A percentile compares a stretch with the other conserved stretches of the same genome.
Conservation (phyloP, 2,797 vertebrate species). For the Oreortyx pictus region DNA sequence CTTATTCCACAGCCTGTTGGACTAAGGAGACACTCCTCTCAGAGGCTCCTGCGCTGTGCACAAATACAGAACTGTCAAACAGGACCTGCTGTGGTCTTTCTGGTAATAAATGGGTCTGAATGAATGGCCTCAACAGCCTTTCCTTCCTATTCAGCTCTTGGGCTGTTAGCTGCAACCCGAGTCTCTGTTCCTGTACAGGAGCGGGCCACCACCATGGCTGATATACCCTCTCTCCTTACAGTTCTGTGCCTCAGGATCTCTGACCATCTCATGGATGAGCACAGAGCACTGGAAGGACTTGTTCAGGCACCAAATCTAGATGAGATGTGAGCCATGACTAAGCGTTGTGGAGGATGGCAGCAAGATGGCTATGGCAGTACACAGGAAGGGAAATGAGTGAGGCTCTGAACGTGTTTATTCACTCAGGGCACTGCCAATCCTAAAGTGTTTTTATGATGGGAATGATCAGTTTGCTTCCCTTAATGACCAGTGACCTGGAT, state of each 20-base stretch:
- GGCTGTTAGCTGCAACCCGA: neutral
- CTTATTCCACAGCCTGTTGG: neutral
- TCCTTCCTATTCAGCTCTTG: neutral
- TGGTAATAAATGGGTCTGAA: neutral
- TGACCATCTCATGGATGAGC: neutral
- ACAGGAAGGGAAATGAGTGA: neutral
- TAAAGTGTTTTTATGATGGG: neutral
- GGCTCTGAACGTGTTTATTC: neutral
- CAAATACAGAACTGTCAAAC: neutral
- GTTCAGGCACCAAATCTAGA: neutral
- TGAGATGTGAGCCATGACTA: neutral
- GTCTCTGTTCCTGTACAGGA: neutral
- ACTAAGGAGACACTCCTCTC: neutral
- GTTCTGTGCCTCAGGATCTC: neutral
- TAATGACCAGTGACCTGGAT: neutral
- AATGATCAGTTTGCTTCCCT: neutral
- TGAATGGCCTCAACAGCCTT: neutral
- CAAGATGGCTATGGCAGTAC: neutral
- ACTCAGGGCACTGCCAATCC: neutral
- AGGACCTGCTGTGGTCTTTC: neutral
- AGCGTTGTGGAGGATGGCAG: neutral
- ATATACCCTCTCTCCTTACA: neutral
- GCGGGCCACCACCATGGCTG: neutral
- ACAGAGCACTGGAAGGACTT: neutral
- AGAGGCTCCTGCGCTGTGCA: fast-evolving